These are phyloP conservation scores for Blennius ocellaris DNA, from an alignment of 2,113 vertebrate species.

Conservation along the genomic window DNA sequence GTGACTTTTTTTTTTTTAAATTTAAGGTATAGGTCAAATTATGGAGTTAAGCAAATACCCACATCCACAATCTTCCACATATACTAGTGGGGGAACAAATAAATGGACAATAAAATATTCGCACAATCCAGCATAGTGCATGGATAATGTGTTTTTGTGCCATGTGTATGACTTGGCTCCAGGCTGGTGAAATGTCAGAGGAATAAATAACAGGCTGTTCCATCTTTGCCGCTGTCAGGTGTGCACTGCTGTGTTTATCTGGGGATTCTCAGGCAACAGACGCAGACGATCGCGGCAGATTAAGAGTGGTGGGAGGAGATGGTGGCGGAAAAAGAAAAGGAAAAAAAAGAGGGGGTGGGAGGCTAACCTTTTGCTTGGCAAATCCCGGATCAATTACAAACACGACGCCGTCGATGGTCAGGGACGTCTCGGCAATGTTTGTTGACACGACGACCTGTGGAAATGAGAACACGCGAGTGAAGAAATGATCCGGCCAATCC, in stretches of 20 bases:
- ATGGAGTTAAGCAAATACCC: not conserved
- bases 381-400: constrained; percentile 99
- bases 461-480: constrained; percentile 46
- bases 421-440: constrained; percentile 97
- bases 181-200: constrained; percentile 81
- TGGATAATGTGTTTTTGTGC: constrained; percentile 65
- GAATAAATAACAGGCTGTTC: constrained; percentile 81
- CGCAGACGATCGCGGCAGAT: constrained; percentile 76
- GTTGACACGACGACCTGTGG: constrained; percentile 95
- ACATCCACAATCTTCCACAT: constrained; percentile 12
- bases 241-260: constrained; percentile 76
- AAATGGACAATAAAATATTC: constrained; percentile 18
- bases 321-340: not conserved
- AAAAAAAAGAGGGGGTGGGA: not conserved
- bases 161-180: constrained; percentile 71
- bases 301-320: constrained; percentile 55
- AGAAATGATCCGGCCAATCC: constrained; percentile 29
- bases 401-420: constrained; percentile 97
- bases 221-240: constrained; percentile 77
- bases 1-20: not conserved
- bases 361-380: constrained; percentile 96
- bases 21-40: not conserved
- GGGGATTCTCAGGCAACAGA: constrained; percentile 78
- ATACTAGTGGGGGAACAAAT: constrained; percentile 22
- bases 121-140: constrained; percentile 40